These are phyloP conservation scores for Acanthisitta chloris DNA, from an alignment of 2,113 vertebrate genomes.

Conservation along the genomic window DNA sequence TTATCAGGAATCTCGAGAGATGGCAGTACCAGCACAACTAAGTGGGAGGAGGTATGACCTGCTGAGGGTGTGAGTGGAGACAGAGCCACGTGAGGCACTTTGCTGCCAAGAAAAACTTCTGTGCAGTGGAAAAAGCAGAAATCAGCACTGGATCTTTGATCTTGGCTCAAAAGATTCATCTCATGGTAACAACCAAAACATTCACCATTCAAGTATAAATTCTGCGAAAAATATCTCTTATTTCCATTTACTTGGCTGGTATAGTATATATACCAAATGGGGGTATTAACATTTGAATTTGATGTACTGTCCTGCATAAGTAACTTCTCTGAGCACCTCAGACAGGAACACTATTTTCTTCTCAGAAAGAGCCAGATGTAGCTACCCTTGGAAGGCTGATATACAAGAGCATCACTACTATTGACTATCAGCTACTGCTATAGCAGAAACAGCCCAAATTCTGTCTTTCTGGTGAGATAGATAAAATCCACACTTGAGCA, in stretches of 20 bases:
- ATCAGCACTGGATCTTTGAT: neutral
- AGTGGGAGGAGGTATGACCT: conserved; percentile 15
- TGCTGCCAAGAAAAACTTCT: neutral
- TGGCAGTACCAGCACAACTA: neutral
- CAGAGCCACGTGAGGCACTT: neutral
- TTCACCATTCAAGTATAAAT: neutral
- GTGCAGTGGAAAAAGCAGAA: neutral
- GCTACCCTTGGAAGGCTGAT: neutral
- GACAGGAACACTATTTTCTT: neutral
- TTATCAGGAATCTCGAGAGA: conserved; percentile 12
- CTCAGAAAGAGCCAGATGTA: neutral
- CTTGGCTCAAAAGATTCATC: neutral
- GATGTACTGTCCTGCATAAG: neutral
- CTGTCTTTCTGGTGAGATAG: neutral
- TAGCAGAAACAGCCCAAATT: neutral
- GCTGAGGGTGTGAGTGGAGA: neutral
- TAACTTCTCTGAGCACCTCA: neutral
- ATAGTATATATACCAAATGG: neutral
- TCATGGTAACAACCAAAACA: neutral
- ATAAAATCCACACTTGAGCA: neutral
- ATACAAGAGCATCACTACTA: neutral
- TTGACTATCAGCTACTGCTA: neutral
- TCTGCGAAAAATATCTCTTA: neutral
- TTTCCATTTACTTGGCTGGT: neutral
- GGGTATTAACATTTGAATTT: neutral